A percentile compares a stretch with the other conserved stretches of the same genome.
These are phyloP conservation scores for Aphaenogaster floridana DNA, from an alignment of 1,140 invertebrate species.

Conservation along the genomic window DNA sequence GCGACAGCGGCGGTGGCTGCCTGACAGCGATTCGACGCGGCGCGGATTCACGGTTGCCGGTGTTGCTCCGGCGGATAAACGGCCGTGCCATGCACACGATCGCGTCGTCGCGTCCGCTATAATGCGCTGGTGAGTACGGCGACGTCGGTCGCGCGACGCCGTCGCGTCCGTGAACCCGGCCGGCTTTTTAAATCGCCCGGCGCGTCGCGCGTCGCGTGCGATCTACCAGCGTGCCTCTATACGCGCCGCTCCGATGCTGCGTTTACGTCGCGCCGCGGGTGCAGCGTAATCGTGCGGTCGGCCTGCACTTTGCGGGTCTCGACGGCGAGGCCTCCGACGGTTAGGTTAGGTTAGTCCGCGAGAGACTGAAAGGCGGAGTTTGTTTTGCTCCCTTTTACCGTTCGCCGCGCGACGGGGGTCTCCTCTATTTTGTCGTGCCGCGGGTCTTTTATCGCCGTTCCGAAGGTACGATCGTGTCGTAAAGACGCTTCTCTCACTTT, in stretches of 20 bases:
- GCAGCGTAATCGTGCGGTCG: neutral
- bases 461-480: slow-evolving; percentile 57
- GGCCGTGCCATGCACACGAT: slow-evolving; percentile 70
- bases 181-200: slow-evolving; percentile 55
- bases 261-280: neutral
- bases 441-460: slow-evolving; percentile 57
- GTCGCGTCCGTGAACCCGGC: neutral
- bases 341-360: slow-evolving; percentile 80
- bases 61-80: slow-evolving; percentile 72
- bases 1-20: neutral
- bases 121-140: slow-evolving; percentile 74
- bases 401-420: slow-evolving; percentile 51
- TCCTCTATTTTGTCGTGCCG: slow-evolving; percentile 68
- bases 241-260: neutral
- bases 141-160: neutral
- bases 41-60: slow-evolving; percentile 72
- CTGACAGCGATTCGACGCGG: slow-evolving; percentile 53
- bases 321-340: slow-evolving; percentile 58
- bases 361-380: slow-evolving; percentile 78
- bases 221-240: neutral
- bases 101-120: slow-evolving; percentile 69
- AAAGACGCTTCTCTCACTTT: slow-evolving; percentile 2
- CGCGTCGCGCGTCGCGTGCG: neutral
- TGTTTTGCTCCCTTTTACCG: slow-evolving; percentile 77
- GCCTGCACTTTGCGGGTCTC: slow-evolving; percentile 8